These are phyloP conservation scores for Bos indicus DNA, from an alignment of 2,113 vertebrate genomes.

Conservation along the genomic window DNA sequence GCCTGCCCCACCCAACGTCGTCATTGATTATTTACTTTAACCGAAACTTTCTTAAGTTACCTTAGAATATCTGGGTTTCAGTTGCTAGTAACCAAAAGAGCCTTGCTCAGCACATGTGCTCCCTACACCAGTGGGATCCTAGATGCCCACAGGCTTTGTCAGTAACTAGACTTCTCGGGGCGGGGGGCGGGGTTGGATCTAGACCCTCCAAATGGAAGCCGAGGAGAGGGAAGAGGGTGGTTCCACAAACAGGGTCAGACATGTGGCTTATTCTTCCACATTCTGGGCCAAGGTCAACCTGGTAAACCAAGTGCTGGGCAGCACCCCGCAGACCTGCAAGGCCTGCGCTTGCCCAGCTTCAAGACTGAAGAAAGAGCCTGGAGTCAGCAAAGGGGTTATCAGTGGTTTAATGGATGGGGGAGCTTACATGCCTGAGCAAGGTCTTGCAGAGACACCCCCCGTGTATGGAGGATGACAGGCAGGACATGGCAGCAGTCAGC, in stretches of 20 bases:
- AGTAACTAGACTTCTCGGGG: neutral
- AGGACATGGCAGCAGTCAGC: neutral
- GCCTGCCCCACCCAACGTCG: neutral
- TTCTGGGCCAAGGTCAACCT: neutral
- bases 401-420: neutral
- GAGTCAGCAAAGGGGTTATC: neutral
- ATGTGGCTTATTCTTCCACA: neutral
- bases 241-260: neutral
- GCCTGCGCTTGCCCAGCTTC: neutral
- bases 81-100: neutral
- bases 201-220: neutral
- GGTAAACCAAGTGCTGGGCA: neutral
- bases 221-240: neutral
- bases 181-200: neutral
- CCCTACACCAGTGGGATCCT: too few relatives aligned
- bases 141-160: neutral
- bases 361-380: neutral
- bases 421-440: neutral
- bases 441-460: neutral
- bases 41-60: neutral
- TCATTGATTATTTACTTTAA: neutral
- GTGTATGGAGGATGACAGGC: rapidly evolving
- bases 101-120: neutral
- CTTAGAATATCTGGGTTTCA: neutral
- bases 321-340: neutral